phyloP scores from a whole-genome alignment of 2,113 vertebrate species.

The Anolis sagrei region DNA sequence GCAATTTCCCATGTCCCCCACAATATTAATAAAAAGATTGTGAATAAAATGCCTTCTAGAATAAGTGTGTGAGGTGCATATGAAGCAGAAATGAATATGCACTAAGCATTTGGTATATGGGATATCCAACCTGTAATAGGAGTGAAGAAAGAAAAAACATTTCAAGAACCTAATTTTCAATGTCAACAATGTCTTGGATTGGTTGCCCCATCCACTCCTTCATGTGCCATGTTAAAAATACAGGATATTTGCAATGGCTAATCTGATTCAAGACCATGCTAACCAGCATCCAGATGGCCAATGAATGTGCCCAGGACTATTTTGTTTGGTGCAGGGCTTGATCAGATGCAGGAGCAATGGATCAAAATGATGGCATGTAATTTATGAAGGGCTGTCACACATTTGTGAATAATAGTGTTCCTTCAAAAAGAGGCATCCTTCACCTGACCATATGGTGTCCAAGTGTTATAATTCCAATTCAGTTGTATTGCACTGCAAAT shows the following conservation, averaged over 20 bases:
- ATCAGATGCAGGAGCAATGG: conserved; percentile 61
- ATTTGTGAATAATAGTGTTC: conserved; percentile 42
- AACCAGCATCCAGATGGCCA: conserved; percentile 69
- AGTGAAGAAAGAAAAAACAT: conserved; percentile 1
- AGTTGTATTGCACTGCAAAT: not conserved
- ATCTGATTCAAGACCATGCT: not conserved
- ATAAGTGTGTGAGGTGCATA: no score
- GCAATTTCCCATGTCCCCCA: no score
- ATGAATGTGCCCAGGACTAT: not conserved
- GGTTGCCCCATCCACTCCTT: not conserved
- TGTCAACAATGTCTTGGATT: not conserved
- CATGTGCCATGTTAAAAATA: not conserved
- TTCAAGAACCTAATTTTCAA: not conserved
- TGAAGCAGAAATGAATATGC: no score
- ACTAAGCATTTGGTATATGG: no score
- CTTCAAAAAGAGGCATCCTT: conserved; percentile 59
- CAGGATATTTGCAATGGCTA: conserved; percentile 1
- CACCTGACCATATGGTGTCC: conserved; percentile 71
- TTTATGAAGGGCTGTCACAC: conserved; percentile 72
- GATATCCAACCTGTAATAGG: no score
- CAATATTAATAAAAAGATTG: no score
- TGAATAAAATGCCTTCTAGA: no score
- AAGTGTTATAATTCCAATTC: conserved; percentile 1
- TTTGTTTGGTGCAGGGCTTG: conserved; percentile 41
- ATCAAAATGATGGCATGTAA: conserved; percentile 8